Evolutionary conservation across 2,888 invertebrate species (phyloP), one percentile per base, ranked within the genome.

Genomic region (Diaphora mendica): DNA sequence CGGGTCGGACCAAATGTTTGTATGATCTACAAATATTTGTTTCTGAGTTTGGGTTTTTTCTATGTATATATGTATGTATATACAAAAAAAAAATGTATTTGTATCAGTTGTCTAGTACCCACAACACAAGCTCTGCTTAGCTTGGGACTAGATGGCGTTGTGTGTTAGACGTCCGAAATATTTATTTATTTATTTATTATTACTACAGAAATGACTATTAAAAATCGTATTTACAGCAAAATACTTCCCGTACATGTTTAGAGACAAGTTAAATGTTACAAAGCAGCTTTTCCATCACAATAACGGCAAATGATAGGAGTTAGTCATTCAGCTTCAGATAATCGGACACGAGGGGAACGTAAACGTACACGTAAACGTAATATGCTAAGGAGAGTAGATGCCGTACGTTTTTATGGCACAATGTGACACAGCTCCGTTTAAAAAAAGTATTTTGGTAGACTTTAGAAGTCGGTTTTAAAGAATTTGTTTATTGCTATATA

Each of bases 331-430:
- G 81, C 79, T 79, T 72, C 81, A 76, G 85, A 84, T 87, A 91
- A 62, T 89, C 81, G 87, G 85, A 77, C 88, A 77, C 88, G 62
- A 55, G 86, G 85, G 89, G 78, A 55, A 82, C 79, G 84, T 89
- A 84, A 87, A 82, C 79, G 80, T 77, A 79, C 82, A 70, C 70
- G 77, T 77, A 82, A 74, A 82, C 79, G 83, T 87, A 84, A 62
- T 62, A 26, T 67, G 39, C 26, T 67, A 23, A n/a, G 64, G 35
- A 65, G 64, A 35, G 64, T n/a, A 65, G 39, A 65, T 35, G 33
- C 64, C 20, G 23, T 64, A 11, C 23, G 23, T 65, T 65, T 65
- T 65, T 65, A 67, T n/a, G 39, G 13, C 39, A 65, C 39, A 65
- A 20, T 39, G 68, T 11, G 33, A 30, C 62, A 17, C 20, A 33